Evolutionary conservation across 2,888 invertebrate species (phyloP).

Genomic region (Andrena hattorfiana): DNA sequence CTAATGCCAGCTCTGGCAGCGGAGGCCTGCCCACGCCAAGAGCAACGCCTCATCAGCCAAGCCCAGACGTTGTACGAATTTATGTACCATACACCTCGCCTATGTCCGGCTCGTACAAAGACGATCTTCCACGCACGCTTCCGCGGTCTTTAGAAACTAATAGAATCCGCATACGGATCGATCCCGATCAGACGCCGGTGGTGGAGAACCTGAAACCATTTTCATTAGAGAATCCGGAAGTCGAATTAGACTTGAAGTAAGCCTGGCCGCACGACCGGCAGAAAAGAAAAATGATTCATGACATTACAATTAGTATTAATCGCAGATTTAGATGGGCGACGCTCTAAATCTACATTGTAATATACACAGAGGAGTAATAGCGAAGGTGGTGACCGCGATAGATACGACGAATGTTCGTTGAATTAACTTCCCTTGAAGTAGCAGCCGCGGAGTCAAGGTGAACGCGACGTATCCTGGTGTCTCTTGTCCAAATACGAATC

Average conservation of each 20-base stretch:
- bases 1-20: constrained; percentile 89
- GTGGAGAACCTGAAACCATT: constrained; percentile 83
- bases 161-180: constrained; percentile 91
- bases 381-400: constrained; percentile 26
- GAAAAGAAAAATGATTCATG: constrained; percentile 39
- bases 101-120: constrained; percentile 87
- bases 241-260: constrained; percentile 82
- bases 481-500: constrained; percentile 18
- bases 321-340: constrained; percentile 35
- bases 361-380: constrained; percentile 34
- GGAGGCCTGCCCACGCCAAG: constrained; percentile 88
- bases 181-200: constrained; percentile 89
- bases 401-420: constrained; percentile 16
- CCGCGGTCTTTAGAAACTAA: constrained; percentile 89
- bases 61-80: constrained; percentile 91
- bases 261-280: constrained; percentile 14
- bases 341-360: constrained; percentile 45
- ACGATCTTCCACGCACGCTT: constrained; percentile 85
- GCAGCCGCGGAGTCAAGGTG: constrained; percentile 3
- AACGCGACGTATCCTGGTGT: constrained; percentile 26
- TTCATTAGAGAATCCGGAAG: constrained; percentile 81
- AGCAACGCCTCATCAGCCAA: constrained; percentile 89
- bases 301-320: constrained; percentile 57
- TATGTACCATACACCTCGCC: constrained; percentile 91
- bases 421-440: constrained; percentile 21